phyloP scores from a whole-genome alignment of 35 echinoderm and acorn worm genomes.

The Lytechinus pictus region DNA sequence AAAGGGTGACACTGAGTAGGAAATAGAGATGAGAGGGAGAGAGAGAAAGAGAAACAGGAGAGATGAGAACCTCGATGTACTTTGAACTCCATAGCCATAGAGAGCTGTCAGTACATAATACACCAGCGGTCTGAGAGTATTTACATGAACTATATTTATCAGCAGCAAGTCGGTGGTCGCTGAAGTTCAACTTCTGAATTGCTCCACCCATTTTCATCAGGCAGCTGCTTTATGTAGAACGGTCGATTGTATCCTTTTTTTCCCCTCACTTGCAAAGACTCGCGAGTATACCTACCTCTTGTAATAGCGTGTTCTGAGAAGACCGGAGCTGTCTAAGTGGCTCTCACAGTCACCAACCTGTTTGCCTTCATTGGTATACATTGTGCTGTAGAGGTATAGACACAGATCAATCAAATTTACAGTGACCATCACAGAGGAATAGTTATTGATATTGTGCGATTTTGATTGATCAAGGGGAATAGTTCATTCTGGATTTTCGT shows the following conservation, averaged over 20 bases:
- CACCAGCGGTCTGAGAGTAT: not conserved
- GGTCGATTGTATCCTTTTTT: not conserved
- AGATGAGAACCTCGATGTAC: not conserved
- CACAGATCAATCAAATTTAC: not conserved
- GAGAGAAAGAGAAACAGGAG: not conserved
- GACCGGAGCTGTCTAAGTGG: not conserved
- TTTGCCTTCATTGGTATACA: not conserved
- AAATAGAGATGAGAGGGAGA: not conserved
- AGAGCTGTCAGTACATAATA: not conserved
- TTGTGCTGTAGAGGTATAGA: not conserved
- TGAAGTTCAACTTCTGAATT: not conserved
- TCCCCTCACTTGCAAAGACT: not conserved
- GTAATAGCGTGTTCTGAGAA: not conserved
- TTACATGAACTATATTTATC: constrained; percentile 6
- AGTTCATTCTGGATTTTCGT: not conserved
- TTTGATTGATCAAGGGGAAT: not conserved
- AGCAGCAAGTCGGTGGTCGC: not conserved
- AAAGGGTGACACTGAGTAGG: not conserved
- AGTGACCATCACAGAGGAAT: not conserved
- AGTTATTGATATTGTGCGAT: not conserved
- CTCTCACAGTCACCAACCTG: not conserved
- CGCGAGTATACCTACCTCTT: not conserved
- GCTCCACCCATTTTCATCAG: not conserved
- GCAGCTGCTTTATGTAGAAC: not conserved
- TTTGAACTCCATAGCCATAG: not conserved